phyloP scores from a whole-genome alignment of 2,888 invertebrate species.

The Diaperis boleti region DNA sequence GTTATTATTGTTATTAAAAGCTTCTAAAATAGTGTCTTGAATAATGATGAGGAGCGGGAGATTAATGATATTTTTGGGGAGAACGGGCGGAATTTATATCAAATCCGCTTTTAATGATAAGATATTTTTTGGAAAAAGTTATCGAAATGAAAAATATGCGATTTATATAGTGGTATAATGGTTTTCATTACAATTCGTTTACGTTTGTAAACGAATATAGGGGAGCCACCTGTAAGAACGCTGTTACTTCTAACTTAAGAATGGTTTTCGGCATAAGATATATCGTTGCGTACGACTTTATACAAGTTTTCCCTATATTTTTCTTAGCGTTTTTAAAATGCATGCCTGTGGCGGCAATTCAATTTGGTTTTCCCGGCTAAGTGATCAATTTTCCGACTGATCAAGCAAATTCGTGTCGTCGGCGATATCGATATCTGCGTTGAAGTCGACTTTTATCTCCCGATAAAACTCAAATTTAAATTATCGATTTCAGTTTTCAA shows the following conservation, averaged over 20 bases:
- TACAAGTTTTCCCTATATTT: background rate
- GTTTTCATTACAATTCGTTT: slow-evolving; percentile 9
- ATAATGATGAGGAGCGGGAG: background rate
- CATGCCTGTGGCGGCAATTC: no score
- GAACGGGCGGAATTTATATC: slow-evolving; percentile 1
- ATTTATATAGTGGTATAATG: no score
- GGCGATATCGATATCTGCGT: slow-evolving; percentile 6
- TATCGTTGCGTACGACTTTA: background rate
- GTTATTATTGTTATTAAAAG: slow-evolving; percentile 21
- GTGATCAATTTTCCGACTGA: slow-evolving; percentile 1
- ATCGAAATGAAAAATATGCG: no score
- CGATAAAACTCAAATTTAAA: slow-evolving; percentile 22
- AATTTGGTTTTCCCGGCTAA: background rate
- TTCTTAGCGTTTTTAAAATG: no score
- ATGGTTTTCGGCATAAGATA: slow-evolving; percentile 3
- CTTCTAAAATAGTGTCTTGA: slow-evolving; percentile 13
- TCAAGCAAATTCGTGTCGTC: slow-evolving; percentile 2
- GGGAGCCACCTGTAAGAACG: slow-evolving; percentile 14
- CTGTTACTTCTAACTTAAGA: slow-evolving; percentile 7
- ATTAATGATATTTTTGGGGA: slow-evolving; percentile 9
- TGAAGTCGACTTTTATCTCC: slow-evolving; percentile 5
- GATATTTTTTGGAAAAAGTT: no score
- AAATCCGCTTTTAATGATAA: slow-evolving; percentile 12
- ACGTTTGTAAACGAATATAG: background rate
- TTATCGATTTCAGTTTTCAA: slow-evolving; percentile 16